Evolutionary conservation across 2,888 invertebrate species (phyloP).

Genomic region (Abrostola triplasia): DNA sequence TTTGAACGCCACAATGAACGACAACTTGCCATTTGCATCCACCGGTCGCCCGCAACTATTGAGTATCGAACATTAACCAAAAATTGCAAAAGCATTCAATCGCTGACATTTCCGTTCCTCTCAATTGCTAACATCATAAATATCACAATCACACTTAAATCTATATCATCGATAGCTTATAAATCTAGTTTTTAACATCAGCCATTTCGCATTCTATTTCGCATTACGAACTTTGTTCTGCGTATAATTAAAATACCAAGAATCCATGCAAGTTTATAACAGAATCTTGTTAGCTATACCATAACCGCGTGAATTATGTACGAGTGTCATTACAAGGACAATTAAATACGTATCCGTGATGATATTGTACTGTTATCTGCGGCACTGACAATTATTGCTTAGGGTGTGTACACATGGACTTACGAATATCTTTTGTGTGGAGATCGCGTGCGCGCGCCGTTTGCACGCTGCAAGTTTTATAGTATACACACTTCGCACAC

Average conservation of each 20-base stretch:
- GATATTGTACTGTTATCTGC: slow-evolving; percentile 41
- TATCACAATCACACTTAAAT: slow-evolving; percentile 34
- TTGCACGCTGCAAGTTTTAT: too few species aligned
- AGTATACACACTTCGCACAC: too few species aligned
- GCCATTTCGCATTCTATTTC: slow-evolving; percentile 19
- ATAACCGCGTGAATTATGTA: slow-evolving; percentile 36
- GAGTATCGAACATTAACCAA: neutral
- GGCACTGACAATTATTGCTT: slow-evolving; percentile 37
- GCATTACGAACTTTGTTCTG: slow-evolving; percentile 8
- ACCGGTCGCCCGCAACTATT: too few species aligned
- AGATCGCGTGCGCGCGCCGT: neutral
- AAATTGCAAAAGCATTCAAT: slow-evolving; percentile 2
- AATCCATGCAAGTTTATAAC: slow-evolving; percentile 23
- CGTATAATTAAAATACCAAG: slow-evolving; percentile 17
- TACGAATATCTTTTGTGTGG: neutral
- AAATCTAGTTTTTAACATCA: slow-evolving; percentile 24
- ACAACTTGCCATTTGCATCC: too few species aligned
- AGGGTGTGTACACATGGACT: neutral
- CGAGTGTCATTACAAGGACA: slow-evolving; percentile 35
- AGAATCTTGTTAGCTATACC: slow-evolving; percentile 24
- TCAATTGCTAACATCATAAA: slow-evolving; percentile 30
- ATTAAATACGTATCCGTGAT: slow-evolving; percentile 42
- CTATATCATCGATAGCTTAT: slow-evolving; percentile 16
- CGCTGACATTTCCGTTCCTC: slow-evolving; percentile 31
- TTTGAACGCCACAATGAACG: too few species aligned